These are phyloP conservation scores for Agonopterix alstromeriana DNA, from an alignment of 2,888 invertebrate genomes.

Conservation along the genomic window DNA sequence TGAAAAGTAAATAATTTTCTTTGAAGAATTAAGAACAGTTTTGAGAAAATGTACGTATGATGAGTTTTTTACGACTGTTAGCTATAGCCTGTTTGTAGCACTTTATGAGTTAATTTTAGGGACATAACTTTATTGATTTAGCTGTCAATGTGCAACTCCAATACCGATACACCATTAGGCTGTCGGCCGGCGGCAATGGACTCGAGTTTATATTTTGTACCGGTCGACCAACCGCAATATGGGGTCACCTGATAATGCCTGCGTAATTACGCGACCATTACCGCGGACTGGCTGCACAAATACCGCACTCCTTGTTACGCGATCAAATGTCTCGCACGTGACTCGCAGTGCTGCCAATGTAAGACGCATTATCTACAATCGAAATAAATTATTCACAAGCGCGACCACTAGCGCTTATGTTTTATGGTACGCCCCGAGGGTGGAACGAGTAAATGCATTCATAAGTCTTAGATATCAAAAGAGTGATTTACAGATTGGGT, in stretches of 20 bases:
- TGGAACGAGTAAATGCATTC: slow-evolving; percentile 6
- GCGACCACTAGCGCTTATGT: slow-evolving; percentile 41
- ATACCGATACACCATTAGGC: background rate
- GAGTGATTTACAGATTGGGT: slow-evolving; percentile 1
- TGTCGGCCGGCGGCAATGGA: slow-evolving; percentile 30
- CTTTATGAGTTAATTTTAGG: too few species aligned
- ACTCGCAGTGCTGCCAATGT: slow-evolving; percentile 53
- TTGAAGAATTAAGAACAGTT: too few species aligned
- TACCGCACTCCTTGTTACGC: slow-evolving; percentile 60
- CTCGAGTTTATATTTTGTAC: slow-evolving; percentile 17
- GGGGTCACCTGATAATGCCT: slow-evolving; percentile 70
- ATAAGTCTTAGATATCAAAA: slow-evolving; percentile 3
- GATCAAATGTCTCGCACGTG: slow-evolving; percentile 71
- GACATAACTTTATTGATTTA: too few species aligned
- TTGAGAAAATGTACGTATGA: too few species aligned
- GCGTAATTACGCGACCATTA: slow-evolving; percentile 65
- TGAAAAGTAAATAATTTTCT: too few species aligned
- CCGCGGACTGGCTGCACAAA: slow-evolving; percentile 38
- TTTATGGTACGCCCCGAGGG: slow-evolving; percentile 7
- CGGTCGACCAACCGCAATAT: slow-evolving; percentile 56
- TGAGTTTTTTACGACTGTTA: too few species aligned
- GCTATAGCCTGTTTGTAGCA: too few species aligned
- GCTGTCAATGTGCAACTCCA: slow-evolving; percentile 20
- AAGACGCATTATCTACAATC: slow-evolving; percentile 61
- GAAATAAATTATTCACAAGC: slow-evolving; percentile 26